Evolutionary conservation across 2,888 invertebrate species (phyloP).

Genomic region (Pyrrhia umbra): DNA sequence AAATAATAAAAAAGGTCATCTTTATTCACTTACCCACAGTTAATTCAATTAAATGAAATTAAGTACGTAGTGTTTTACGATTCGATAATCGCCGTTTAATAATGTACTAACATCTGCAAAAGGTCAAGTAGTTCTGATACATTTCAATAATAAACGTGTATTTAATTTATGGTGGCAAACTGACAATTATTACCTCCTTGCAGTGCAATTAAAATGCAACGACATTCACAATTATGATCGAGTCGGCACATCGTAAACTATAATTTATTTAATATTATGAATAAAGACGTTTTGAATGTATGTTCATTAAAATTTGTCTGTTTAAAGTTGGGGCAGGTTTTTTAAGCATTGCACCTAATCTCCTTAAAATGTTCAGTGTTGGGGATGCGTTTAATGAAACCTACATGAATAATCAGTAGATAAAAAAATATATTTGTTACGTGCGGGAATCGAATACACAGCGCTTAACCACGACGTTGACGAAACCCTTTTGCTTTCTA

Average conservation of each 20-base stretch:
- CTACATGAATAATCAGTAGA: not conserved
- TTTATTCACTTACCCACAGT: too few relatives aligned
- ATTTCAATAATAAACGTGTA: conserved; percentile 35
- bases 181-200: conserved; percentile 41
- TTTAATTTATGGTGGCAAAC: conserved; percentile 43
- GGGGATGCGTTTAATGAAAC: too few relatives aligned
- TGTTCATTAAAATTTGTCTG: conserved; percentile 19
- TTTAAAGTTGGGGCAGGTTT: not conserved
- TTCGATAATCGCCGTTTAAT: not conserved
- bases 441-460: too few relatives aligned
- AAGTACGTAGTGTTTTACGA: not conserved
- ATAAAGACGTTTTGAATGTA: conserved; percentile 10
- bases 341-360: not conserved
- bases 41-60: not conserved
- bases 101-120: conserved; percentile 7
- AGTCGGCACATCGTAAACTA: conserved; percentile 53
- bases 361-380: too few relatives aligned
- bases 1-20: too few relatives aligned
- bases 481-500: too few relatives aligned
- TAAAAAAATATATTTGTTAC: too few relatives aligned
- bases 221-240: conserved; percentile 42
- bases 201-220: conserved; percentile 49
- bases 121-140: conserved; percentile 35
- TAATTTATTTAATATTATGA: not conserved
- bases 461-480: too few relatives aligned